A percentile compares a stretch with the other conserved stretches of the same genome.
Conservation (phyloP, 2,113 vertebrate genomes). For the Rhineura floridana region DNA sequence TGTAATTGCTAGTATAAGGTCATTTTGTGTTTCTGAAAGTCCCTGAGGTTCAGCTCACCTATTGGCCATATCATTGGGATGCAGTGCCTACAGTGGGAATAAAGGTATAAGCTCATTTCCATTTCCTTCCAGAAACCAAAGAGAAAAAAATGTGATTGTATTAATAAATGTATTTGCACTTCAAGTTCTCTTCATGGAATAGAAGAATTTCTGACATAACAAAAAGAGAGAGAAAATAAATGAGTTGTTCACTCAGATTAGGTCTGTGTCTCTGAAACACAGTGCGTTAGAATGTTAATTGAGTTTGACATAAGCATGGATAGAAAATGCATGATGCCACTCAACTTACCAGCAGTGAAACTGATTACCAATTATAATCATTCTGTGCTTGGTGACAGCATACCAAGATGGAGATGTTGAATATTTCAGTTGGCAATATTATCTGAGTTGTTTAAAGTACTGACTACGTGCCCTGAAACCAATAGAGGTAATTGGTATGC, state of each 20-base stretch:
- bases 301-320: conserved; percentile 82
- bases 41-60: conserved; percentile 21
- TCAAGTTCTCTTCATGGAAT: conserved; percentile 57
- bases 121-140: conserved; percentile 41
- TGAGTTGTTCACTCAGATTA: conserved; percentile 73
- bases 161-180: conserved; percentile 61
- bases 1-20: conserved; percentile 20
- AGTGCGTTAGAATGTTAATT: conserved; percentile 82
- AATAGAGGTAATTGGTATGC: conserved; percentile 86
- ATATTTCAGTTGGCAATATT: conserved; percentile 86
- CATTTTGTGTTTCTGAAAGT: conserved; percentile 32
- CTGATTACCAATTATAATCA: conserved; percentile 87
- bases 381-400: conserved; percentile 79
- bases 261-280: conserved; percentile 74
- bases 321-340: conserved; percentile 80
- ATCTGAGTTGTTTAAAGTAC: conserved; percentile 84
- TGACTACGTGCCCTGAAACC: conserved; percentile 84
- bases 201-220: conserved; percentile 64
- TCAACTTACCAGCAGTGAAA: conserved; percentile 80
- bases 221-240: conserved; percentile 63
- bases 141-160: conserved; percentile 38
- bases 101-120: conserved; percentile 3
- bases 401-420: conserved; percentile 82
- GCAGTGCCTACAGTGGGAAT: conserved; percentile 4
- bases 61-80: background rate